Evolutionary conservation across 2,113 vertebrate species (phyloP).

Genomic region (Epinephelus cyanopodus): DNA sequence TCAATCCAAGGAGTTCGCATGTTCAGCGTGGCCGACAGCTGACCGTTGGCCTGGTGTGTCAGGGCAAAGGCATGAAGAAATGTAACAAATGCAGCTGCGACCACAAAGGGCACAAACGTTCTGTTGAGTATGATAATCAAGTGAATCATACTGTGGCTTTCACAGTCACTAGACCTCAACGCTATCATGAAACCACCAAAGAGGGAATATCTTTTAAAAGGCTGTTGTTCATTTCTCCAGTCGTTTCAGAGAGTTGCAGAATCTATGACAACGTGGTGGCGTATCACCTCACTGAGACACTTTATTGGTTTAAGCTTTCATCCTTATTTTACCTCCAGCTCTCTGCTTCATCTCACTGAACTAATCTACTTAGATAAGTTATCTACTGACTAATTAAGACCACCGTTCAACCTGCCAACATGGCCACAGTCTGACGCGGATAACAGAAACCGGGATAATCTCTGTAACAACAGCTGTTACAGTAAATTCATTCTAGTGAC

Average conservation of each 20-base stretch:
- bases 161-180: background rate
- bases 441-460: background rate
- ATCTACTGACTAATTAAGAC: background rate
- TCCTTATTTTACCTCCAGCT: background rate
- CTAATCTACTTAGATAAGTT: background rate
- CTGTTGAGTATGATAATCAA: background rate
- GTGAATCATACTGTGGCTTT: background rate
- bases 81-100: background rate
- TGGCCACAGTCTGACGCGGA: background rate
- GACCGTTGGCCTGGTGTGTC: too few relatives aligned
- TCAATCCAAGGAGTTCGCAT: too few relatives aligned
- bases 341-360: background rate
- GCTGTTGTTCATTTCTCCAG: too few relatives aligned
- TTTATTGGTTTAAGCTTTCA: too few relatives aligned
- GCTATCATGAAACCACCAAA: background rate
- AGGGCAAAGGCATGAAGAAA: background rate
- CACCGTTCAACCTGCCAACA: background rate
- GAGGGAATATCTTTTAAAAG: too few relatives aligned
- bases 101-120: background rate
- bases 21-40: too few relatives aligned
- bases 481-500: background rate
- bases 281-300: background rate
- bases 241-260: too few relatives aligned
- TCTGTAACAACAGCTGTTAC: background rate
- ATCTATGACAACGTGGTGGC: too few relatives aligned